Evolutionary conservation across 92 coral and sea anemone genomes (phyloP).

Genomic region (Porites cylindrica): DNA sequence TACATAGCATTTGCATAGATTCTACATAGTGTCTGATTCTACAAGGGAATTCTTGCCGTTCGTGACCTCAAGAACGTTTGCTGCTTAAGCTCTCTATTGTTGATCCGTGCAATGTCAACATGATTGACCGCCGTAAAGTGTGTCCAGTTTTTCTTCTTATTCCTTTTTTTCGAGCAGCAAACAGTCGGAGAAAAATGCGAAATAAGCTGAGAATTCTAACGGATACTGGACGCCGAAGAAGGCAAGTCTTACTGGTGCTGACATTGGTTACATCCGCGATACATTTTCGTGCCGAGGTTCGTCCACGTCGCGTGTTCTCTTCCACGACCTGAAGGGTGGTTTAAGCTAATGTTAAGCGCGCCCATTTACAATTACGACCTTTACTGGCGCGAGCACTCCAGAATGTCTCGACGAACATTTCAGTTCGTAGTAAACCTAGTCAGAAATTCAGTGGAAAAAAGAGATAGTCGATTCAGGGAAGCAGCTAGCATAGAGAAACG

Average conservation of each 20-base stretch:
- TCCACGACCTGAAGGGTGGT: slow-evolving; percentile 32
- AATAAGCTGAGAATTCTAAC: background rate
- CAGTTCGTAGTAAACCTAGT: background rate
- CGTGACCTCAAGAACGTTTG: too few species aligned
- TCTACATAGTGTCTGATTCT: too few species aligned
- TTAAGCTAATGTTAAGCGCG: background rate
- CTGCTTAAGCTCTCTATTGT: background rate
- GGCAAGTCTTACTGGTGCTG: too few species aligned
- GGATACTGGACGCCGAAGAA: too few species aligned
- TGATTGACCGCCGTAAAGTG: slow-evolving; percentile 1
- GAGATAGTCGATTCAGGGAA: background rate
- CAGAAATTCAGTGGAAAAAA: background rate
- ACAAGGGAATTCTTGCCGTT: too few species aligned
- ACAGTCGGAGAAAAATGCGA: background rate
- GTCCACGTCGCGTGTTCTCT: background rate
- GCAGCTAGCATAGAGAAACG: slow-evolving; percentile 40
- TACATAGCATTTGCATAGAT: too few species aligned
- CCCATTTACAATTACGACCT: slow-evolving; percentile 14
- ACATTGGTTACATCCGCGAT: too few species aligned
- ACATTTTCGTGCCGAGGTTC: too few species aligned
- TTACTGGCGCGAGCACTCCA: slow-evolving; percentile 39
- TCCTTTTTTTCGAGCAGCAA: background rate
- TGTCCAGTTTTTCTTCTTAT: slow-evolving; percentile 21
- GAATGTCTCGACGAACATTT: slow-evolving; percentile 12
- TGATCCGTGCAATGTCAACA: slow-evolving; percentile 19